These are phyloP conservation scores for Apus apus DNA, from an alignment of 2,113 vertebrate genomes.

Conservation along the genomic window DNA sequence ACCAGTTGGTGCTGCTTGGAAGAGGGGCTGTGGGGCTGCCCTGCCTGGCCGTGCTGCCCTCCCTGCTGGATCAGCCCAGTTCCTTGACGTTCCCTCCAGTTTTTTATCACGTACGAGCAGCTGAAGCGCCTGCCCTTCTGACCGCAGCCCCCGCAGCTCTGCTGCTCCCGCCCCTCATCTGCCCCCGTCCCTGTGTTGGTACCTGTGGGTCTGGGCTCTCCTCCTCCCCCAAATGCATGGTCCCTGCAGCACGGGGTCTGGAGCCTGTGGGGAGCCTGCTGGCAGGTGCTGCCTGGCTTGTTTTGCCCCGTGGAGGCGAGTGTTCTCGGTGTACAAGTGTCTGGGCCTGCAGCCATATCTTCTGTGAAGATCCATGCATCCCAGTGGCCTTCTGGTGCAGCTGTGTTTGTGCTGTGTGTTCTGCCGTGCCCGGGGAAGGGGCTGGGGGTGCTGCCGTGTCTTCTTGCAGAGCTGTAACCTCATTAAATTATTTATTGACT, in stretches of 20 bases:
- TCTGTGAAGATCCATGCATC: conserved; percentile 77
- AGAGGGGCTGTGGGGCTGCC: neutral
- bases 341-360: conserved; percentile 71
- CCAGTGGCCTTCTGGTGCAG: conserved; percentile 42
- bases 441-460: neutral
- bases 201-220: neutral
- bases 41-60: too few relatives aligned
- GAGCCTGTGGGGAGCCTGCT: neutral
- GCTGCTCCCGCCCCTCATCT: conserved; percentile 25
- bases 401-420: neutral
- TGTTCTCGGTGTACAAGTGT: neutral
- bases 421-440: neutral
- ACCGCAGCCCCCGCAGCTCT: neutral
- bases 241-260: neutral
- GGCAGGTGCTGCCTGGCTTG: neutral
- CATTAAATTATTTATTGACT: conserved; percentile 84
- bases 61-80: too few relatives aligned
- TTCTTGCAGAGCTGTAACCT: conserved; percentile 56
- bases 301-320: neutral
- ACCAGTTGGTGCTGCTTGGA: neutral
- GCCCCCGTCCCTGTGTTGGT: conserved; percentile 35
- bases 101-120: conserved; percentile 98
- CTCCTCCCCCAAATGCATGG: neutral
- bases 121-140: conserved; percentile 93
- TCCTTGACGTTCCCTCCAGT: conserved; percentile 84